Evolutionary conservation across 2,797 vertebrate species (phyloP), one percentile per base, ranked within the genome.

Genomic region (Smutsia gigantea): DNA sequence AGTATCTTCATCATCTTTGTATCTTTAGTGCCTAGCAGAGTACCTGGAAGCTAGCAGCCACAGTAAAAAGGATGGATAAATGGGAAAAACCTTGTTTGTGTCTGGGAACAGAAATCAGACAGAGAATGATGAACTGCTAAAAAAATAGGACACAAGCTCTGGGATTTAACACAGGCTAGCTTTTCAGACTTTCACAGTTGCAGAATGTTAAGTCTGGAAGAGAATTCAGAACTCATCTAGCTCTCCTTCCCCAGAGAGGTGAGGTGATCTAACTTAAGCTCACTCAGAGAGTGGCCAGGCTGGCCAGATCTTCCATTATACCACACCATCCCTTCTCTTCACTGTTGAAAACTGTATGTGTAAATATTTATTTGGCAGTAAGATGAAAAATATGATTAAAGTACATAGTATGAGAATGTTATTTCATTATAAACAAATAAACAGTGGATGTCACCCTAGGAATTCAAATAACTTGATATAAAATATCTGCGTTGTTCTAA

Each of bases 81-180:
- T 69, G 90, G 81, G 82, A 74, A 94, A 95, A 96, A 94, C 42
- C 37, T 90, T 96, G 79, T 96, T 94, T 97, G 93, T 86, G 96
- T 97, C 96, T 97, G 92, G 87, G 93, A 97, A 93, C 25, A 97
- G 93, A 90, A 97, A 96, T 88, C 61, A 97, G 93, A 90, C 95
- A 96, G 91, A 96, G 93, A 96, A 87, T 96, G 96, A 97, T 96
- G 95, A 97, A 97, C 96, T 98, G 96, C 96, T 95, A 87, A 95
- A 95, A 94, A 92, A 97, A 97, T 46, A 97, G 92, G 93, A 95
- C 82, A 94, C 94, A 97, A 95, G 74, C 91, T 91, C 93, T 97
- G 93, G 95, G 79, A 93, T 90, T 93, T 95, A 94, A 96, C 59
- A 97, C 78, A 95, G 86, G 88, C 95, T 91, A 93, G 96, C 88